Conservation (phyloP, 1,140 invertebrate species). For the Aporrectodea caliginosa region DNA sequence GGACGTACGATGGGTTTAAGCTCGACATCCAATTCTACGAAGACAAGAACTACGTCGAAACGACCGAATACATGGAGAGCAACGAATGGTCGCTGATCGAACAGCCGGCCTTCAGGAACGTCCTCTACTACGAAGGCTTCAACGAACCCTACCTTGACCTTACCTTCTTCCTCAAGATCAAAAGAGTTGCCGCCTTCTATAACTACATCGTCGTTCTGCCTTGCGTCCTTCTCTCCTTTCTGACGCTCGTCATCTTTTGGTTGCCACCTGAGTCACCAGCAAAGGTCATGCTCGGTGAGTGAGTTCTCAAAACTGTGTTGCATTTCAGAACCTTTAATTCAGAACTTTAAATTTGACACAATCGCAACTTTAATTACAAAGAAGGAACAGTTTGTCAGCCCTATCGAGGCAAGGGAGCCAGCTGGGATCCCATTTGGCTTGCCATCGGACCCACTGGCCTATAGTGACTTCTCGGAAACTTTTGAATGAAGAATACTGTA, state of each 20-base stretch:
- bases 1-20: constrained; percentile 55
- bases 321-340: too few species aligned
- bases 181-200: constrained; percentile 54
- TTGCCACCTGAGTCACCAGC: constrained; percentile 56
- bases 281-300: constrained; percentile 56
- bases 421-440: too few species aligned
- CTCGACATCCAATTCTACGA: constrained; percentile 50
- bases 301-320: too few species aligned
- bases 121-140: constrained; percentile 53
- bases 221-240: constrained; percentile 52
- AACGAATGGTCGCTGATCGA: constrained; percentile 55
- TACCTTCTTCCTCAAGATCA: constrained; percentile 49
- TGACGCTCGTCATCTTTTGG: constrained; percentile 57
- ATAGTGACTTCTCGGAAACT: too few species aligned
- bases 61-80: constrained; percentile 51
- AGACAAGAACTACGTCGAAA: constrained; percentile 44
- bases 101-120: constrained; percentile 43
- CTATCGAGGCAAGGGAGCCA: too few species aligned
- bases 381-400: too few species aligned
- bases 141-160: constrained; percentile 55
- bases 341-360: too few species aligned
- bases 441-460: too few species aligned
- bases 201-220: constrained; percentile 56
- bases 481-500: too few species aligned
- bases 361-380: too few species aligned